Percentiles rank a stretch among this genome's conserved stretches.
These are phyloP conservation scores for Pseudeuparius sepicola DNA, from an alignment of 2,888 invertebrate species.

Conservation along the genomic window DNA sequence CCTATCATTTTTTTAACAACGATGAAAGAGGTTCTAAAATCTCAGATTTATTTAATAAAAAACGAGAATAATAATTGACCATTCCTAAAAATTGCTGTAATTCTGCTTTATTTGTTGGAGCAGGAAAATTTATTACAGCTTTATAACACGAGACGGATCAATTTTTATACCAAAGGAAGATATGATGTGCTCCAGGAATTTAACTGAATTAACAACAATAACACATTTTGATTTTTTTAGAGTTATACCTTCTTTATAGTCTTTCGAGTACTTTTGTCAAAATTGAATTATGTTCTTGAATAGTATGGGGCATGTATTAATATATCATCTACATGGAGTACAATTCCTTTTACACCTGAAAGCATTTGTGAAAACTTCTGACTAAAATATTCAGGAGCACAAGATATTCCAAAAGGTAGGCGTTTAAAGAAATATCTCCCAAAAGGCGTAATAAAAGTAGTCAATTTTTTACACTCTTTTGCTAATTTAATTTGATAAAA, in stretches of 20 bases:
- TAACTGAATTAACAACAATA: constrained; percentile 6
- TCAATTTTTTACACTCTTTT: too few relatives aligned
- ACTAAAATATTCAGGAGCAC: too few relatives aligned
- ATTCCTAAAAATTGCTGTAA: constrained; percentile 10
- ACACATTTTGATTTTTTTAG: constrained; percentile 11
- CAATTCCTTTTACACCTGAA: constrained; percentile 6
- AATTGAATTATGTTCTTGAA: constrained; percentile 3
- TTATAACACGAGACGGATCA: constrained; percentile 7
- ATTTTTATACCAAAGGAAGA: constrained; percentile 2
- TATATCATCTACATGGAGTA: constrained; percentile 11
- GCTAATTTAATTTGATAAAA: too few relatives aligned
- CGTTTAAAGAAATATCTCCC: too few relatives aligned
- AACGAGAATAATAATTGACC: constrained; percentile 8
- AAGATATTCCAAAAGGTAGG: too few relatives aligned
- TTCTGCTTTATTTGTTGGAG: constrained; percentile 9
- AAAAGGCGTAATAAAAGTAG: too few relatives aligned
- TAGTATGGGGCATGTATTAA: constrained; percentile 10
- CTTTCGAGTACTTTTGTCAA: constrained; percentile 9
- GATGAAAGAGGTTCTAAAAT: constrained; percentile 3
- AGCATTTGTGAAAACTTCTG: too few relatives aligned
- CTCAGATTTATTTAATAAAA: constrained; percentile 3
- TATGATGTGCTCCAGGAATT: constrained; percentile 11
- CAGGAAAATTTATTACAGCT: constrained; percentile 7
- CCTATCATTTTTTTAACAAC: too few relatives aligned
- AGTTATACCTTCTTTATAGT: constrained; percentile 9